phyloP scores from a whole-genome alignment of 2,113 vertebrate genomes.

The Nyctereutes procyonoides region DNA sequence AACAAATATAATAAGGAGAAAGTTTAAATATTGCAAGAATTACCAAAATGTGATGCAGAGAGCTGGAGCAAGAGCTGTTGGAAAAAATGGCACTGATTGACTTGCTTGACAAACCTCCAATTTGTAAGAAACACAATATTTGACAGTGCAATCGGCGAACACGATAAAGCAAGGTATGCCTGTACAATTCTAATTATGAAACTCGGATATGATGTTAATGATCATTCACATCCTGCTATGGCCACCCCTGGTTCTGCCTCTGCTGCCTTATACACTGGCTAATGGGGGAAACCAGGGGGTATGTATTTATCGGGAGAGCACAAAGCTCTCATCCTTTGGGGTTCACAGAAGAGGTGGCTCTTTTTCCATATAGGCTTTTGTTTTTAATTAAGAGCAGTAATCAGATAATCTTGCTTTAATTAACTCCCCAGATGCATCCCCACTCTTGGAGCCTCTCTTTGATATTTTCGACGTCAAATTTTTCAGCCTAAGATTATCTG shows the following conservation, averaged over 20 bases:
- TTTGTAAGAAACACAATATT: not conserved
- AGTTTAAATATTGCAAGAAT: not conserved
- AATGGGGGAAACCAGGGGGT: rapidly evolving
- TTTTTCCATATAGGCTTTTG: not conserved
- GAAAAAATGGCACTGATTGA: not conserved
- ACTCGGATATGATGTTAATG: not conserved
- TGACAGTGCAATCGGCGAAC: not conserved
- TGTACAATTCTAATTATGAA: no score
- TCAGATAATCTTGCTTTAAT: conserved; percentile 55
- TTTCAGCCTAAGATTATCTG: not conserved
- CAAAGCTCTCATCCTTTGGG: not conserved
- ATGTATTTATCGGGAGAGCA: not conserved
- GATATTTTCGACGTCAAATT: conserved; percentile 29
- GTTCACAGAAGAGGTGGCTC: not conserved
- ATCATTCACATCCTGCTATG: not conserved
- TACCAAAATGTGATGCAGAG: not conserved
- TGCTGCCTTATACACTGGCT: not conserved
- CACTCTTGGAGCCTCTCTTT: not conserved
- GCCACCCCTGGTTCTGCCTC: not conserved
- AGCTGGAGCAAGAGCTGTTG: not conserved
- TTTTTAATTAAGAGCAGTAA: conserved; percentile 49
- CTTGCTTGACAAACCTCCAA: not conserved
- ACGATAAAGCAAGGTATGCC: not conserved
- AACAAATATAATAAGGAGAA: not conserved
- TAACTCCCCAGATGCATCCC: not conserved